A percentile compares a stretch with the other conserved stretches of the same genome.
phyloP scores from a whole-genome alignment of 2,113 vertebrate species.

The Lanius collurio region DNA sequence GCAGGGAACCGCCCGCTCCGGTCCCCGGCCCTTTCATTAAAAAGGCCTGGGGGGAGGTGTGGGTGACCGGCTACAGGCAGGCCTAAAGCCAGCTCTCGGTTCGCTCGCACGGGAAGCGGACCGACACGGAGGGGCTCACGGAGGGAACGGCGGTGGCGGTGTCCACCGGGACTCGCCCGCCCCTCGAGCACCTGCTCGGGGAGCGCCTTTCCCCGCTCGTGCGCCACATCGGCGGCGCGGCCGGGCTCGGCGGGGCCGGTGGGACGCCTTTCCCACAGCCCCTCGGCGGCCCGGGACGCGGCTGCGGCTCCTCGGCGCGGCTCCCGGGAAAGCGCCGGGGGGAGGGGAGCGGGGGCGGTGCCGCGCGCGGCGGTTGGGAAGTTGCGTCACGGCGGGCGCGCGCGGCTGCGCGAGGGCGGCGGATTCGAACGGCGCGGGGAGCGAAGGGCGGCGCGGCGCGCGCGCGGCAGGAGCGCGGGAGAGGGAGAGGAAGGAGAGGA shows the following conservation, averaged over 20 bases:
- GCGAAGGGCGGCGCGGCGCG: neutral
- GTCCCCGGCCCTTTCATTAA: accelerated
- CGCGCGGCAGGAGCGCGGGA: too few relatives aligned
- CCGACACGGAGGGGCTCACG: accelerated
- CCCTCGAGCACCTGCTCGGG: neutral
- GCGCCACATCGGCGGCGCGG: accelerated
- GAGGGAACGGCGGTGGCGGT: accelerated
- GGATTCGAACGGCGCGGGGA: neutral
- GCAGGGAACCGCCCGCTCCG: accelerated
- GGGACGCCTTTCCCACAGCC: accelerated
- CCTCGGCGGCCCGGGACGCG: accelerated
- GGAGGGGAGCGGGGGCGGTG: too few relatives aligned
- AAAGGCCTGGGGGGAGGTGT: accelerated
- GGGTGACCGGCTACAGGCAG: neutral
- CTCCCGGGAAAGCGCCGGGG: neutral
- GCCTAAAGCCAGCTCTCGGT: accelerated
- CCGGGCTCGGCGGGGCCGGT: accelerated
- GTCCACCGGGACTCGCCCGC: neutral
- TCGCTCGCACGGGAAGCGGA: accelerated
- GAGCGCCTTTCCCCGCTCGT: neutral
- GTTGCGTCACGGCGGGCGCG: too few relatives aligned
- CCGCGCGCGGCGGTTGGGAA: too few relatives aligned
- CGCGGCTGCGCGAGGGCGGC: slow-evolving; percentile 11
- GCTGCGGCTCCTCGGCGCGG: accelerated
- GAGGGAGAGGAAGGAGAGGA: neutral